Percentiles rank a stretch among this genome's conserved stretches.
Evolutionary conservation across 2,888 invertebrate genomes (phyloP).

Genomic region (Smittia sp.): DNA sequence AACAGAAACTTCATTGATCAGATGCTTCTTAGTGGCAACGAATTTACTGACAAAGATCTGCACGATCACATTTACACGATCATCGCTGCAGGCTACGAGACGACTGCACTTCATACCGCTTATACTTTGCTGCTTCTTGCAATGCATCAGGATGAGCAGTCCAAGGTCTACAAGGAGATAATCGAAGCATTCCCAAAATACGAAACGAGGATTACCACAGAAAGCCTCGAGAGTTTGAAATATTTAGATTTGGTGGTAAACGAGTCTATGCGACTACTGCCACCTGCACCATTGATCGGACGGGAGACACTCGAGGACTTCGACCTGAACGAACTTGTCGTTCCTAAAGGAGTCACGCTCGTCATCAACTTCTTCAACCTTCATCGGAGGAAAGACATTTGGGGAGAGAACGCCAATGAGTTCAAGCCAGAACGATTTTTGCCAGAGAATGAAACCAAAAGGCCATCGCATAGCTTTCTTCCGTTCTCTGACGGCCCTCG

Average conservation of each 20-base stretch:
- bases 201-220: neutral
- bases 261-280: constrained; percentile 33
- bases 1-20: constrained; percentile 35
- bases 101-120: constrained; percentile 15
- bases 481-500: constrained; percentile 30
- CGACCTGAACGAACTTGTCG: neutral
- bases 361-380: constrained; percentile 30
- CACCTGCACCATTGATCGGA: constrained; percentile 23
- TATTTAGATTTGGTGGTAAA: constrained; percentile 32
- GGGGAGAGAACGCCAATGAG: constrained; percentile 22
- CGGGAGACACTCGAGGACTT: constrained; percentile 29
- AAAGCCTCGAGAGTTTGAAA: constrained; percentile 3
- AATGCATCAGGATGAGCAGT: constrained; percentile 11
- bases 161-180: constrained; percentile 11
- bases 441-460: constrained; percentile 13
- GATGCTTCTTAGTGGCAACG: neutral
- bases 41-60: constrained; percentile 32
- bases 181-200: neutral
- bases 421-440: constrained; percentile 34
- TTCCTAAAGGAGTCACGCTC: constrained; percentile 25
- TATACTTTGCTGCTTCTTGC: constrained; percentile 21
- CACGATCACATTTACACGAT: constrained; percentile 39
- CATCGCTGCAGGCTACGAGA: constrained; percentile 33
- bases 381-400: constrained; percentile 33
- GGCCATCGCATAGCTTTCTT: constrained; percentile 18